A percentile compares a stretch with the other conserved stretches of the same genome.
Evolutionary conservation across 2,113 vertebrate species (phyloP).

Genomic region (Salvelinus alpinus): DNA sequence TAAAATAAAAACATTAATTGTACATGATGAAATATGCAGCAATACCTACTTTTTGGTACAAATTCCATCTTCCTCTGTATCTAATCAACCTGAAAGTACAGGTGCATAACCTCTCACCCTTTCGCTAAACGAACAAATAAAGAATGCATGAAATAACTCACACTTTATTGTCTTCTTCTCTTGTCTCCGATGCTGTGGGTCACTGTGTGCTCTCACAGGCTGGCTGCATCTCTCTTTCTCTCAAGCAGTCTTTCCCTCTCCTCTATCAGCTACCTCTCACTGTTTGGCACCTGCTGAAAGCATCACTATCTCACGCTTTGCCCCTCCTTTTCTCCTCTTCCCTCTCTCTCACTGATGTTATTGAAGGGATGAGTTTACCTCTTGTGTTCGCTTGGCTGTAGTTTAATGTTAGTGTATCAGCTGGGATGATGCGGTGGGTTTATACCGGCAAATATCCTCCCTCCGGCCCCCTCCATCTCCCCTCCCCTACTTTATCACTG

Average conservation of each 20-base stretch:
- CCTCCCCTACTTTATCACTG: constrained; percentile 35
- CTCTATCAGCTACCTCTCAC: constrained; percentile 54
- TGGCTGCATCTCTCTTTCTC: constrained; percentile 58
- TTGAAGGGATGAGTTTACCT: constrained; percentile 46
- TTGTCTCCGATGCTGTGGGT: constrained; percentile 27
- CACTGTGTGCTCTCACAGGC: constrained; percentile 53
- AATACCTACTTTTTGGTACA: not conserved
- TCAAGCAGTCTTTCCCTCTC: constrained; percentile 17
- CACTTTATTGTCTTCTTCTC: constrained; percentile 33
- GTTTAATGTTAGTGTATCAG: constrained; percentile 58
- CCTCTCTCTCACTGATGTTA: constrained; percentile 44
- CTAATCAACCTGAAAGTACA: not conserved
- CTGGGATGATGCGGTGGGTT: constrained; percentile 63
- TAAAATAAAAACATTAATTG: not conserved
- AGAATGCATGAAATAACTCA: constrained; percentile 34
- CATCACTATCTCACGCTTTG: constrained; percentile 65
- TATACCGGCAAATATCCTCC: constrained; percentile 49
- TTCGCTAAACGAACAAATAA: not conserved
- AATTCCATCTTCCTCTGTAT: not conserved
- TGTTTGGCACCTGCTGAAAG: constrained; percentile 75
- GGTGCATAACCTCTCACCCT: not conserved
- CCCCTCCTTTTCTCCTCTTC: constrained; percentile 47
- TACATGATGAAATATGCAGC: not conserved
- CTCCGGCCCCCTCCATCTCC: not conserved
- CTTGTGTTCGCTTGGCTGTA: constrained; percentile 52